Evolutionary conservation across 2,113 vertebrate species (phyloP).

Genomic region (Petrocephalus zakoni): DNA sequence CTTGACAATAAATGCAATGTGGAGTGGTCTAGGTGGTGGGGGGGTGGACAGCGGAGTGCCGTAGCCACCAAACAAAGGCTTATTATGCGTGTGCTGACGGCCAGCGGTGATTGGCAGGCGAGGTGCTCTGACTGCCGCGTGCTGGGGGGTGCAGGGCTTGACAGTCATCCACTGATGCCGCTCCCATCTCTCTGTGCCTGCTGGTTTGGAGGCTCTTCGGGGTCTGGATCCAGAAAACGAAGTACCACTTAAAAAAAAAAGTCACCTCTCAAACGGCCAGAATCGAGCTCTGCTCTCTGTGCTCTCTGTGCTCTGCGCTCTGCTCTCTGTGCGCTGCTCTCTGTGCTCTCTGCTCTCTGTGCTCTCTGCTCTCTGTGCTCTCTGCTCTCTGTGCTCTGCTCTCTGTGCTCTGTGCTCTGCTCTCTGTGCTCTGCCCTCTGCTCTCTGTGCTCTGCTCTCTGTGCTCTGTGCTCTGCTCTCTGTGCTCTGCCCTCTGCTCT

Average conservation of each 20-base stretch:
- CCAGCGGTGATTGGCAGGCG: not conserved
- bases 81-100: not conserved
- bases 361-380: too few relatives aligned
- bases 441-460: too few relatives aligned
- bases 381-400: too few relatives aligned
- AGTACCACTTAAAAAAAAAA: not conserved
- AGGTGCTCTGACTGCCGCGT: not conserved
- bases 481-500: too few relatives aligned
- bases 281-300: too few relatives aligned
- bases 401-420: too few relatives aligned
- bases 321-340: too few relatives aligned
- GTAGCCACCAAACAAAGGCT: not conserved
- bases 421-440: too few relatives aligned
- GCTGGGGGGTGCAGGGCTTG: not conserved
- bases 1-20: not conserved
- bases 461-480: too few relatives aligned
- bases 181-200: not conserved
- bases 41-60: not conserved
- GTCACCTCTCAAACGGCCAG: not conserved
- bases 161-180: not conserved
- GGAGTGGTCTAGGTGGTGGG: not conserved
- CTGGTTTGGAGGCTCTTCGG: not conserved
- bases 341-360: too few relatives aligned
- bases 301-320: too few relatives aligned
- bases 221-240: not conserved